Base-by-base conservation (phyloP, 2,113 vertebrate genomes). In the Rhinolophus ferrumequinum region DNA sequence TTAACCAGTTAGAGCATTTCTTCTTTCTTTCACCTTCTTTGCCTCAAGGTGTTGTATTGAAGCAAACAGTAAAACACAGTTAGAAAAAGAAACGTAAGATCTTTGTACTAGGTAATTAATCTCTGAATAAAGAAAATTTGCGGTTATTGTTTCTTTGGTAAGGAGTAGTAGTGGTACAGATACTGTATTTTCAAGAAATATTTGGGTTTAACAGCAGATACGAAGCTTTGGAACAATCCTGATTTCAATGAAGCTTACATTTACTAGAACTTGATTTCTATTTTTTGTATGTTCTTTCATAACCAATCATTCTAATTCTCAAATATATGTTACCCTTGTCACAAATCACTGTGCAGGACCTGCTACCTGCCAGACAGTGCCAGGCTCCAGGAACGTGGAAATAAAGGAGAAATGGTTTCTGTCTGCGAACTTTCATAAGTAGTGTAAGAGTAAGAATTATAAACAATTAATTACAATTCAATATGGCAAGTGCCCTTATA, bases 121-220 rank as follows among this genome's bases (percentile, higher is more conserved):
- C 66, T 64, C 33, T 47, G 33, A 81, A 75, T 83, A 80, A 90
- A 92, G 50, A 95, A 90, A 83, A 88, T 84, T 81, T 64, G 10
- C 10, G 83, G 21, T 72, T 77, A 56, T 82, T 90, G 80, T 83
- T 95, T 95, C 47, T 87, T 92, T 86, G 19, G 58, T 95, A 54
- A 87, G 22, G 28, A 85, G 19, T 93, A 60, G 30, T 75, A 35
- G 38, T 90, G 28, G 15, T 92, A 50, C 52, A 93, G 60, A 73
- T 83, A 28, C 19, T 86, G 8, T 96, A 41, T 90, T 97, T 95
- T 88, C 56, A 72, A 35, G 70, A 87, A 70, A 22, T 95, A 44
- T 84, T 94, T 82, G 24, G 26, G 10, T 84, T 96, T 64, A 70
- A 50, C 13, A 90, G 47, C 54, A 97, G 10, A 67, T 81, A 66